Base-by-base conservation (phyloP, 2,888 invertebrate genomes). In the Himalopsyche anomala region DNA sequence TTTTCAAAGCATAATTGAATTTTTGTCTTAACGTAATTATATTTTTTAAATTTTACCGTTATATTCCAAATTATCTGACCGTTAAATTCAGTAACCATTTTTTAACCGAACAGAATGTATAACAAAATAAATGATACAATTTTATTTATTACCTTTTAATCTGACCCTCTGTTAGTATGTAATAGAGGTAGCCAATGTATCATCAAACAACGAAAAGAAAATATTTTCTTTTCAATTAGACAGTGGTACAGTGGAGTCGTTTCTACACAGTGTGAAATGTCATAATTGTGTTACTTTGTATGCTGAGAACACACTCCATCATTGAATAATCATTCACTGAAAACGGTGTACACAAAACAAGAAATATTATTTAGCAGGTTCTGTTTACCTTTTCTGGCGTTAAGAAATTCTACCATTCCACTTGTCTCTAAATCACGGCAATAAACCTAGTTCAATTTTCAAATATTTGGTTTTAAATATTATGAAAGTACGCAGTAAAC, bases 121-220 rank as follows among this genome's bases (percentile, higher is more conserved):
- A 9, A 9, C 9, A 45, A 45, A 45, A 45, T 45, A 45, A 17
- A 79, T 28, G 83, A 83, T 54, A n/a, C 74, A 83, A 74, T 19
- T 62, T 62, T 62, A 19, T 62, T 19, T 9, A 62, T 8, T 19
- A 62, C 28, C 28, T 62, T 51, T 62, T 62, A n/a, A 62, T n/a
- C 62, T 62, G 62, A 62, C 62, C 62, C 62, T 62, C 62, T 28
- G 62, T 62, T 62, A 42, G 54, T 80, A 80, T 54, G 62, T 81
- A 87, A 87, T 56, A 85, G 87, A 84, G 85, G 85, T 87, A 87
- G 87, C 85, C 85, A 84, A 84, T 84, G 81, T 87, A 84, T 87
- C 74, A 85, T 84, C 87, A 87, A 87, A 87, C 84, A 85, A 83
- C 80, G 87, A 87, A 87, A 87, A 62, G 84, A 85, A 80, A 87